Evolutionary conservation across 2,888 invertebrate genomes (phyloP).

Genomic region (Hirtodrosophila trivittata): DNA sequence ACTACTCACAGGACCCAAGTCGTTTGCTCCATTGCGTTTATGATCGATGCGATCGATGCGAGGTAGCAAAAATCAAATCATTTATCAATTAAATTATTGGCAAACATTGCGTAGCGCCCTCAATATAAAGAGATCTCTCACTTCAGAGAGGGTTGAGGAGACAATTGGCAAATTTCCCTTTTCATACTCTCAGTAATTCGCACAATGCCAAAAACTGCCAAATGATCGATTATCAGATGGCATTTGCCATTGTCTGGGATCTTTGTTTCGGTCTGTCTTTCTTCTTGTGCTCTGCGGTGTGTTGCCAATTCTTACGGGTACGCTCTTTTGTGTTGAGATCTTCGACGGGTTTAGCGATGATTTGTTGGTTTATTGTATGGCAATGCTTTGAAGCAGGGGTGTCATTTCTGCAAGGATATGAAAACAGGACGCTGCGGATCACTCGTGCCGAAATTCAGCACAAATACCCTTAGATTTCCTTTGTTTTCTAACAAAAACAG

Average conservation of each 20-base stretch:
- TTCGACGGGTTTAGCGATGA: slow-evolving; percentile 64
- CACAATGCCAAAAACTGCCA: slow-evolving; percentile 62
- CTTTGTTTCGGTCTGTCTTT: slow-evolving; percentile 34
- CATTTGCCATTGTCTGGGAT: slow-evolving; percentile 34
- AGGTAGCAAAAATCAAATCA: slow-evolving; percentile 69
- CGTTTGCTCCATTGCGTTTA: slow-evolving; percentile 41
- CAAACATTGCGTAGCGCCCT: slow-evolving; percentile 75
- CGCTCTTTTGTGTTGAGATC: slow-evolving; percentile 35
- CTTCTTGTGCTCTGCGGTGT: slow-evolving; percentile 58
- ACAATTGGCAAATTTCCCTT: slow-evolving; percentile 43
- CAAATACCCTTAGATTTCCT: slow-evolving; percentile 41
- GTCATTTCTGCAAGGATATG: slow-evolving; percentile 29
- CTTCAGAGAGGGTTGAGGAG: slow-evolving; percentile 52
- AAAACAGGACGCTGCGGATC: slow-evolving; percentile 17
- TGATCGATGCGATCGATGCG: slow-evolving; percentile 64
- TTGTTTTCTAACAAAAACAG: slow-evolving; percentile 38
- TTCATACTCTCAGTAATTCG: slow-evolving; percentile 30
- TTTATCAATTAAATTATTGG: slow-evolving; percentile 80
- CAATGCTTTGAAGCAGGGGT: slow-evolving; percentile 39
- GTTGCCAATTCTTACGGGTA: slow-evolving; percentile 38
- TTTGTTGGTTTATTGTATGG: slow-evolving; percentile 73
- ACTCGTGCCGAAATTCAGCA: slow-evolving; percentile 56
- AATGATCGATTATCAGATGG: slow-evolving; percentile 71
- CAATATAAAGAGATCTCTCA: slow-evolving; percentile 31
- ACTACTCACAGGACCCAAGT: slow-evolving; percentile 9